phyloP scores from a whole-genome alignment of 2,113 vertebrate genomes.

The Lagopus muta region DNA sequence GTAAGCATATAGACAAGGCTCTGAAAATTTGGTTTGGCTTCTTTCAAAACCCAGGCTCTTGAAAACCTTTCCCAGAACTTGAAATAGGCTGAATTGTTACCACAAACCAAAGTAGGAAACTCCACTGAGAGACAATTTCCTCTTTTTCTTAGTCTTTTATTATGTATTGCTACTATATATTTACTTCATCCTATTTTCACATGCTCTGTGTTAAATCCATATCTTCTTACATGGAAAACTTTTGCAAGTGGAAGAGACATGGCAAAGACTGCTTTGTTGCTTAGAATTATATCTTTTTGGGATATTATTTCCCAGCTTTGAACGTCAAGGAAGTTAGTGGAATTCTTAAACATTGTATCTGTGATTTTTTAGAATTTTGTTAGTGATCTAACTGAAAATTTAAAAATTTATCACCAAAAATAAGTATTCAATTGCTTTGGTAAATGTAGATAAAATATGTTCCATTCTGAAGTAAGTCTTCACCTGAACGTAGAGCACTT shows the following conservation, averaged over 20 bases:
- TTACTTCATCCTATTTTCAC: slow-evolving; percentile 29
- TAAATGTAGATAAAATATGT: background rate
- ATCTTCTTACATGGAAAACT: background rate
- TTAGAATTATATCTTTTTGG: background rate
- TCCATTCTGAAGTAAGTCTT: background rate
- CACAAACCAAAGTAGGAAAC: slow-evolving; percentile 53
- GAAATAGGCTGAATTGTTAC: slow-evolving; percentile 46
- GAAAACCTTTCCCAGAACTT: slow-evolving; percentile 60
- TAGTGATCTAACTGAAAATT: background rate
- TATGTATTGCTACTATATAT: background rate
- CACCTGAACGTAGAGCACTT: background rate
- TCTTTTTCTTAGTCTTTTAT: background rate
- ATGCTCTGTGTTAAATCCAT: background rate
- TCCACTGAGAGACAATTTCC: slow-evolving; percentile 12
- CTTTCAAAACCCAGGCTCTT: slow-evolving; percentile 38
- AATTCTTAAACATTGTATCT: background rate
- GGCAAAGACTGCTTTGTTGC: background rate
- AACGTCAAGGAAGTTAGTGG: background rate
- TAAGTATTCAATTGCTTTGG: background rate
- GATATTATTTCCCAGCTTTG: background rate
- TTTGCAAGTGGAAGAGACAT: background rate
- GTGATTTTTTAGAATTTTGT: background rate
- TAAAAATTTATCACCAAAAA: background rate
- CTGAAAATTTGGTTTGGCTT: slow-evolving; percentile 25
- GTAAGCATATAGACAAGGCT: background rate